Evolutionary conservation across 2,797 vertebrate species (phyloP), one percentile per base, ranked within the genome.

Genomic region (Nyctalus aviator): DNA sequence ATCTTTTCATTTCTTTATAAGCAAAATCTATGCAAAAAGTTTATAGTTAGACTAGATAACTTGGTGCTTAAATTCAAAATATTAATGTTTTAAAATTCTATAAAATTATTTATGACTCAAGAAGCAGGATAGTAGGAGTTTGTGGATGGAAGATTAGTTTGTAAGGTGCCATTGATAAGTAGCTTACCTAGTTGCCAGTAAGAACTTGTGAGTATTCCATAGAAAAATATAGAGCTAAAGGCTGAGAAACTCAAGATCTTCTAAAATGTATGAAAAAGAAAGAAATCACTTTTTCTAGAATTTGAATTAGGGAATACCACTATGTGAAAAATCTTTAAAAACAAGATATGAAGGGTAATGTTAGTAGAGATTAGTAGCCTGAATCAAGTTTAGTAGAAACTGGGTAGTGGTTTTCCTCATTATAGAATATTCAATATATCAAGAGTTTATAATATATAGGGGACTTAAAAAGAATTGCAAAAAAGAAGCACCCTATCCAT

Each of bases 41-140:
- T 37, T 72, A 46, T 72, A 30, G 13, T 78, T 73, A 48, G 27
- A 48, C 23, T 6, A 81, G 15, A 73, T 75, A 68, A 91, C 6
- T 79, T 66, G 57, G 25, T 86, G 57, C 32, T 30, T 11, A 37
- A 66, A 35, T 73, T 90, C n/a, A 90, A 85, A 55, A 85, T 90
- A 81, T 79, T 85, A 48, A 44, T 46, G 37, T 37, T 75, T 73
- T 75, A 25, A 8, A 64, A 21, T 92, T 83, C 23, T 64, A n/a
- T 64, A 88, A 78, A 46, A 64, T 68, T 90, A 62, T 78, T 72
- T 2, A 37, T 78, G 21, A 53, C 25, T 88, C 41, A 83, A 20
- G 10, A 71, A 84, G 37, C 14, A 72, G 25, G 53, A n/a, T 72
- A 72, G 69, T 57, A 25, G 30, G 55, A 53, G 8, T 17, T 48